These are phyloP conservation scores for Dicerorhinus sumatrensis DNA, from an alignment of 2,113 vertebrate genomes.

Conservation along the genomic window DNA sequence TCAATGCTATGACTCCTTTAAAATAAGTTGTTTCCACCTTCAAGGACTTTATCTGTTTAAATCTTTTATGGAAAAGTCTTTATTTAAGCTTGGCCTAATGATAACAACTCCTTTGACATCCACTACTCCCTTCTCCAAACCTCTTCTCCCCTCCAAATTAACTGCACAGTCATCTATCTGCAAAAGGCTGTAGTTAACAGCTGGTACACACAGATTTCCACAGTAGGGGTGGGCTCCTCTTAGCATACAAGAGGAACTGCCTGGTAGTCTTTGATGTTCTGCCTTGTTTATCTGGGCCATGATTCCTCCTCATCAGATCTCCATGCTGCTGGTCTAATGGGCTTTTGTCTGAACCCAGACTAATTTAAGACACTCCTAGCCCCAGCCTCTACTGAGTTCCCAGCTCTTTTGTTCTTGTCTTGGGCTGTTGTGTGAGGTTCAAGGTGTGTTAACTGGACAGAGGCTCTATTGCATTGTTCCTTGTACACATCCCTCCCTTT, in stretches of 20 bases:
- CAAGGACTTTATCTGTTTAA: slow-evolving; percentile 11
- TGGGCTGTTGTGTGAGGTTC: background rate
- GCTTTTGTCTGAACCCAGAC: slow-evolving; percentile 66
- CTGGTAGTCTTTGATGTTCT: slow-evolving; percentile 18
- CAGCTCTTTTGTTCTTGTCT: background rate
- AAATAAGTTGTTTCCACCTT: slow-evolving; percentile 47
- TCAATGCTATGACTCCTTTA: background rate
- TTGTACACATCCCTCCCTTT: background rate
- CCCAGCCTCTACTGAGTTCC: background rate
- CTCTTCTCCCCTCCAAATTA: background rate
- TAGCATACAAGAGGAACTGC: slow-evolving; percentile 22
- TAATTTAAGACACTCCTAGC: slow-evolving; percentile 66
- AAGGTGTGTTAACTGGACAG: background rate
- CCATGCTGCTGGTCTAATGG: background rate
- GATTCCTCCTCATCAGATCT: slow-evolving; percentile 1
- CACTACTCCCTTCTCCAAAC: background rate
- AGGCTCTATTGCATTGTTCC: background rate
- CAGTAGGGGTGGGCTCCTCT: slow-evolving; percentile 13
- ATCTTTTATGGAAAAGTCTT: slow-evolving; percentile 49
- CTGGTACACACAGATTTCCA: background rate
- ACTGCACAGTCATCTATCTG: slow-evolving; percentile 9
- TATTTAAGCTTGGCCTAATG: slow-evolving; percentile 36
- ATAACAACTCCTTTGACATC: slow-evolving; percentile 15
- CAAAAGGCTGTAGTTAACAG: background rate
- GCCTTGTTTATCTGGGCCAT: slow-evolving; percentile 37